Evolutionary conservation across 2,113 vertebrate genomes (phyloP), one percentile per base, ranked within the genome.

Genomic region (Stegostoma tigrinum): DNA sequence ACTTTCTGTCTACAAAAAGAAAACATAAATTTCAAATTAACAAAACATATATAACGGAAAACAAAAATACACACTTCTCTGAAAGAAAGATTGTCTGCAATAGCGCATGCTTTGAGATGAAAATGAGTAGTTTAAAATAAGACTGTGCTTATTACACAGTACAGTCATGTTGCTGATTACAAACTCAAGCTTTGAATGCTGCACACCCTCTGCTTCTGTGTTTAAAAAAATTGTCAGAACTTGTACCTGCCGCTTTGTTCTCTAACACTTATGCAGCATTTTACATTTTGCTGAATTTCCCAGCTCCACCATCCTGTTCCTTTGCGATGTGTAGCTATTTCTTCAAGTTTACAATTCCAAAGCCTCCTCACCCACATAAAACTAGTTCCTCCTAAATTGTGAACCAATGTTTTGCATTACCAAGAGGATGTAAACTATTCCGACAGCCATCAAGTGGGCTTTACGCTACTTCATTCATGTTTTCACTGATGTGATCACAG

Each of bases 21-120:
- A 93, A 93, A 93, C 55, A 93, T 66, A 93, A 93, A 93, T 93
- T 93, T 93, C 89, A 93, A 93, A 93, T 93, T 93, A 93, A 93
- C 89, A 67, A 93, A 93, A 93, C 15, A n/a, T 93, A 93, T 6
- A 93, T 38, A 93, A 93, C 67, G 89, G 89, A 93, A 93, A 93
- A 93, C 61, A 93, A 93, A 90, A 93, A 93, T 64, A 93, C n/a
- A 93, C 34, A 93, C 89, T 91, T 64, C 55, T 91, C 87, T 15
- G 2, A 93, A 93, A 93, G 89, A 93, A 93, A 93, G 89, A 93
- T 66, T 93, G 89, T 93, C 89, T 93, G 89, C 89, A 93, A 93
- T 5, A 93, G 61, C 19, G 17, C 61, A 93, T 24, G 21, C 61
- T 93, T 4, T 38, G 64, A 93, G 34, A 21, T 93, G 34, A 61